Evolutionary conservation across 1,140 invertebrate species (phyloP), one percentile per base, ranked within the genome.

Genomic region (Helicoverpa zea): DNA sequence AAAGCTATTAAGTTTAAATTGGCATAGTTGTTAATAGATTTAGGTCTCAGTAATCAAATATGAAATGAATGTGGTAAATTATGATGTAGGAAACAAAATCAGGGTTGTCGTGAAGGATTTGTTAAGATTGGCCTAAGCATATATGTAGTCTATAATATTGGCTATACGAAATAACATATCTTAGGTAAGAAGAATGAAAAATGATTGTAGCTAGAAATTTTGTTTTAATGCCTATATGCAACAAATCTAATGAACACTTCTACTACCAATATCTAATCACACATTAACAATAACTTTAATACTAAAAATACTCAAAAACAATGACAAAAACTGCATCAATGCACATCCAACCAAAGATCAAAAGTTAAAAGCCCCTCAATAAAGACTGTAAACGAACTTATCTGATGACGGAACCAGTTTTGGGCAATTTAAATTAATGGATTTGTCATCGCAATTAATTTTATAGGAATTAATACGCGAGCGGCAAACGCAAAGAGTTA

Each of bases 371-470:
- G 80, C 81, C 43, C 5, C 47, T 77, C 73, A 49, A 82, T 54
- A 77, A 66, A 64, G 70, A 73, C 77, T 72, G 64, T 75, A 78
- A 49, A 56, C 30, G 76, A 73, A 66, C 56, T 80, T 83, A 81
- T 81, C 77, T 35, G 56, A 82, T 70, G 66, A 80, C 54, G 81
- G 80, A 93, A 93, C 90, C 90, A 89, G 91, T 91, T 89, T 84
- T 88, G 84, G 88, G 89, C 91, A 89, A 94, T 93, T 91, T 86
- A 82, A 91, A 91, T 91, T 92, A 94, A 94, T 94, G 91, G 89
- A 94, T 94, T 94, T 95, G 94, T 94, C 94, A 93, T 93, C 90
- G 91, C 88, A 92, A 94, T 94, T 94, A 93, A 93, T 91, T 94
- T 92, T 92, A 93, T 93, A 91, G 91, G 88, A 92, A 92, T 92